phyloP scores from a whole-genome alignment of 2,113 vertebrate genomes.

The Tragelaphus imberbis region DNA sequence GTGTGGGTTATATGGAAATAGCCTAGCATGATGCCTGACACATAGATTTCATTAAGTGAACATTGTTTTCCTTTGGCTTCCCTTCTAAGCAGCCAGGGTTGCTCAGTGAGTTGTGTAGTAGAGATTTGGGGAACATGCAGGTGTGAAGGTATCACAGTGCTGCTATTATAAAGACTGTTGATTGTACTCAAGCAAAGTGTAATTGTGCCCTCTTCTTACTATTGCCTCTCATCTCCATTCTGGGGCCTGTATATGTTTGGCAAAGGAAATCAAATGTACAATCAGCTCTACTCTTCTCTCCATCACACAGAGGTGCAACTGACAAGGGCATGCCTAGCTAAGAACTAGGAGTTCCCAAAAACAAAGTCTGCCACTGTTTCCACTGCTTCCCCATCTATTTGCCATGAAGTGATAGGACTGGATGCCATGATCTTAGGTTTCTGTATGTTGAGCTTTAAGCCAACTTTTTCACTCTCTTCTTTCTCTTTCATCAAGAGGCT shows the following conservation, averaged over 20 bases:
- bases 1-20: constrained; percentile 37
- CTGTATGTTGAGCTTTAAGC: not conserved
- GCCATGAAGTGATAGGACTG: not conserved
- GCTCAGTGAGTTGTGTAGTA: not conserved
- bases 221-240: not conserved
- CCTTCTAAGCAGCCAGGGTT: not conserved
- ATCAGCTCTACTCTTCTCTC: not conserved
- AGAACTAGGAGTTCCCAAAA: not conserved
- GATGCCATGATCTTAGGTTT: not conserved
- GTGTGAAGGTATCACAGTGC: not conserved
- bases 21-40: not conserved
- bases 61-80: not conserved
- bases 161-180: not conserved
- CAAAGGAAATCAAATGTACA: not conserved
- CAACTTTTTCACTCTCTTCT: no score
- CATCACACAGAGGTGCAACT: not conserved
- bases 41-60: not conserved
- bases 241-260: accelerated
- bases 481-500: no score
- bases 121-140: not conserved
- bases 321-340: not conserved
- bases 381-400: not conserved
- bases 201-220: not conserved
- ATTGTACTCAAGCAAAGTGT: not conserved
- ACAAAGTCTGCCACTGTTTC: not conserved